Base-by-base conservation (phyloP, 1,140 invertebrate genomes). In the Papilio xuthus region DNA sequence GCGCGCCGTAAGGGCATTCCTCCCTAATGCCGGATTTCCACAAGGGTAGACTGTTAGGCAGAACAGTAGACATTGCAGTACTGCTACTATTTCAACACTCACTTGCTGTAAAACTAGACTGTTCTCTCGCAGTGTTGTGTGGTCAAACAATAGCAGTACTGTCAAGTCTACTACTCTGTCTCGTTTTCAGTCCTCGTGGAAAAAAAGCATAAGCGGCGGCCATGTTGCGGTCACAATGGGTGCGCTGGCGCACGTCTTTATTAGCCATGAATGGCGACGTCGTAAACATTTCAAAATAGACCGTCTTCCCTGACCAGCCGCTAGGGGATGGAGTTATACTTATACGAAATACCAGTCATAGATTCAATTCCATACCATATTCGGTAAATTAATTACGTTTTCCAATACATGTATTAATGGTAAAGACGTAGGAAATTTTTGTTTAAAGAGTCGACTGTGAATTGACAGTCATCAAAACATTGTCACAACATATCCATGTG, bases 201-300 rank as follows among this genome's bases (percentile, higher is more conserved):
- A 53, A 53, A 20, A 4, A 20, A 9, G 50, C n/a, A 53, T 53
- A 53, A 83, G 78, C 73, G 79, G 76, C 80, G 56, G 82, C 79
- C 79, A 83, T 81, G 82, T 79, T 84, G 83, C 80, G 83, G 82
- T 78, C 81, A 88, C 84, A 86, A 88, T 84, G 82, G 77, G 81
- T 81, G 78, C 78, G 82, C 60, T 67, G 77, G 78, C 81, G 81
- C 81, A 81, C 80, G 82, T 84, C 86, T 88, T 86, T 89, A 90
- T 89, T 87, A 88, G 84, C 88, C 84, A 85, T 88, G 85, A 90
- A 88, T 84, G 85, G 86, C 80, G 79, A 82, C 73, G 84, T 80
- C 81, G 84, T 89, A 89, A 89, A 88, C 87, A 85, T 86, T 87
- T 89, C 83, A 77, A 90, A 89, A 90, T 88, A 90, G 85, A 86